These are phyloP conservation scores for Cairina moschata DNA, from an alignment of 2,113 vertebrate species.

Conservation along the genomic window DNA sequence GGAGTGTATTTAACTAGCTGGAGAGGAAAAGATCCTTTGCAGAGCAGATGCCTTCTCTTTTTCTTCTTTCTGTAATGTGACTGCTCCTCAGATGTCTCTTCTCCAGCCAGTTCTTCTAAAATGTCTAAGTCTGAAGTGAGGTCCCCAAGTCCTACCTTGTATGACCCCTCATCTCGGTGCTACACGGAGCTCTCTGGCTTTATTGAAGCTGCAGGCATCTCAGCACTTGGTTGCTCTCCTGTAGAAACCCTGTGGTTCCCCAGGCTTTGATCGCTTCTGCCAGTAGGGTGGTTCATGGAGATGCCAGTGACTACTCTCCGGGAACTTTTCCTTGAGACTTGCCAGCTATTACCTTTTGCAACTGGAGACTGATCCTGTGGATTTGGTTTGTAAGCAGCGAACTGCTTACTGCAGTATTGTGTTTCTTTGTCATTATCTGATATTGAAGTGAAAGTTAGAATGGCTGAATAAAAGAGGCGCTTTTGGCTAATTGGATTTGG, in stretches of 20 bases:
- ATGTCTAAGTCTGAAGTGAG: neutral
- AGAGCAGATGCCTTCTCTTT: neutral
- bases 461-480: neutral
- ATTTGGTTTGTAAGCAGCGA: neutral
- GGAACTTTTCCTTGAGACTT: neutral
- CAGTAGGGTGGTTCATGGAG: neutral
- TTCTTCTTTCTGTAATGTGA: neutral
- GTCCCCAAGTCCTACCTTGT: neutral
- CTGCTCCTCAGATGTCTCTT: neutral
- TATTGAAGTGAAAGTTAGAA: neutral
- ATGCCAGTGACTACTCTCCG: neutral
- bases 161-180: neutral
- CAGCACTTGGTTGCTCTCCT: neutral
- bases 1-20: neutral
- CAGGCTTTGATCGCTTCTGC: neutral
- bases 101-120: neutral
- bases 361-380: neutral
- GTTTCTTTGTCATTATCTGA: neutral
- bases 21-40: neutral
- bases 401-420: neutral
- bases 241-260: neutral
- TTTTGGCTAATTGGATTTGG: neutral
- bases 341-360: neutral
- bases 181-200: neutral
- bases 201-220: neutral